Conservation (phyloP, 2,797 vertebrate species). For the Enteromius fasciolatus region DNA sequence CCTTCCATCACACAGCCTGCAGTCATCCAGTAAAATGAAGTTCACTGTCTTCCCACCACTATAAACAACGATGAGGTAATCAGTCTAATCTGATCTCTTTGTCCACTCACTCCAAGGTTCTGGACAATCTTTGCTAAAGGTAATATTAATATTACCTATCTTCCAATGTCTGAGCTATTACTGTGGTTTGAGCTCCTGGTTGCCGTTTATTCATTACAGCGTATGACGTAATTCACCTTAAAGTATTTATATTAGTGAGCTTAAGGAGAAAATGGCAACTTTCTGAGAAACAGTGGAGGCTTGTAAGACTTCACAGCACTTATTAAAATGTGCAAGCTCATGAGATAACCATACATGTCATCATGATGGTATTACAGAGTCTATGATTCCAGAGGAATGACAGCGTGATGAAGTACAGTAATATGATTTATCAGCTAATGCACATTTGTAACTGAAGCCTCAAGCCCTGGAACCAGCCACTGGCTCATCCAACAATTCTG, state of each 20-base stretch:
- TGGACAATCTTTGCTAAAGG: constrained; percentile 55
- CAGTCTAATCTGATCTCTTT: constrained; percentile 61
- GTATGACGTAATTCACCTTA: constrained; percentile 73
- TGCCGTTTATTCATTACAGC: constrained; percentile 70
- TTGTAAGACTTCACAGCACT: constrained; percentile 61
- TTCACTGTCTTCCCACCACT: constrained; percentile 65
- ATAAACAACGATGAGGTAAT: constrained; percentile 70
- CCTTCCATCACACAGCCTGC: constrained; percentile 61
- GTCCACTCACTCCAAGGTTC: constrained; percentile 51
- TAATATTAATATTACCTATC: constrained; percentile 64
- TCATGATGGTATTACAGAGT: constrained; percentile 54
- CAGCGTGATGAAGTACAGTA: constrained; percentile 39
- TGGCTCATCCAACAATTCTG: constrained; percentile 8
- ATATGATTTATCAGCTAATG: constrained; percentile 43
- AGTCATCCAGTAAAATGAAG: constrained; percentile 71
- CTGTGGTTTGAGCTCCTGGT: constrained; percentile 72
- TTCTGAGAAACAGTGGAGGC: constrained; percentile 68
- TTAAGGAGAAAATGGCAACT: constrained; percentile 67
- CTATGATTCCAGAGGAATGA: constrained; percentile 31
- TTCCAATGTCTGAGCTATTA: constrained; percentile 74
- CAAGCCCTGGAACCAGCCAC: not conserved
- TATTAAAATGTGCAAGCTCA: constrained; percentile 67
- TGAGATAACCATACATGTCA: constrained; percentile 59
- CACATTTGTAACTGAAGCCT: constrained; percentile 36
- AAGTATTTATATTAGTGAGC: constrained; percentile 72